Base-by-base conservation (phyloP, 2,888 invertebrate species). In the Aromia moschata region DNA sequence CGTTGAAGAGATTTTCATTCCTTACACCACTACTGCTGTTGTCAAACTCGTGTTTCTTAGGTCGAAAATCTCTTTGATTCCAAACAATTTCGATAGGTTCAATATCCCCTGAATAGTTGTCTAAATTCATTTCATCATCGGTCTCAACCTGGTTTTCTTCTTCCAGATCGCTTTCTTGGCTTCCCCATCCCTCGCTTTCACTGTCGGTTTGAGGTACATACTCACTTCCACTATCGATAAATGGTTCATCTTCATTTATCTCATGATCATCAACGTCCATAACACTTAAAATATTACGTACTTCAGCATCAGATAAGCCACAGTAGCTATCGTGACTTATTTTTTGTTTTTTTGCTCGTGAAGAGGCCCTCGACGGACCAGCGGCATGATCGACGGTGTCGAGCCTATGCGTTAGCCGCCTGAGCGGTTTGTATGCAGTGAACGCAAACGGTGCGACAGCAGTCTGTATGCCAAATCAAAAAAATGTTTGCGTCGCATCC, bases 391-490 rank as follows among this genome's bases (percentile, higher is more conserved):
- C 46, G 46, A 58, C 53, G 12, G 38, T 47, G 45, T 57, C 51
- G 44, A 51, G 41, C 33, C 41, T 51, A 57, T 51, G 41, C 40
- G 52, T 31, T 45, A 52, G 46, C 40, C 30, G 44, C 52, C 54
- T 57, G 57, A 52, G 44, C 30, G 52, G 37, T 52, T 36, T 37
- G 52, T 43, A 44, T 57, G 57, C 57, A 43, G 36, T 57, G 52
- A 57, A 57, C 52, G 57, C 57, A 57, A 57, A 33, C 14, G 57
- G 11, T 57, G 57, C 57, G 44, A 44, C 43, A 57, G 36, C 57
- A 52, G 57, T 45, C 57, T 52, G 52, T 58, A 17, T 37, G 18
- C 30, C 47, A 58, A 43, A 33, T 58, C 25, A 16, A 58, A 45
- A 58, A 52, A 58, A 43, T 52, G 9, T 17, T 52, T 52, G 57